phyloP scores from a whole-genome alignment of 1,140 invertebrate species.

The Drosophila baimaii region DNA sequence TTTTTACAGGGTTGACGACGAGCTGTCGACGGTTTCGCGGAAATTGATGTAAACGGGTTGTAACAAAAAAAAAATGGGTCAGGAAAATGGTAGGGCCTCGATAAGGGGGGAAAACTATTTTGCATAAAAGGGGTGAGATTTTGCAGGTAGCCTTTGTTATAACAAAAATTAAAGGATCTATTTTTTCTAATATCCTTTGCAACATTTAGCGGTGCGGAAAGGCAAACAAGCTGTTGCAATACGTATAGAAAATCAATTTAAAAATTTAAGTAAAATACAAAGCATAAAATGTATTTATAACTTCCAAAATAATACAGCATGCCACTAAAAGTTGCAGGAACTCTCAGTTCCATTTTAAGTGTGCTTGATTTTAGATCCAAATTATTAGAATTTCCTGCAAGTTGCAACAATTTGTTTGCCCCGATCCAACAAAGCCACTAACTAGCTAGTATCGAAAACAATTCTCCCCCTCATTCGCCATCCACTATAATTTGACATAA shows the following conservation, averaged over 20 bases:
- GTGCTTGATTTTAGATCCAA: neutral
- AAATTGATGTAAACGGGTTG: slow-evolving; percentile 29
- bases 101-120: slow-evolving; percentile 9
- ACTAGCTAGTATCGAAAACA: slow-evolving; percentile 43
- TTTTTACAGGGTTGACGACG: slow-evolving; percentile 67
- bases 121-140: slow-evolving; percentile 20
- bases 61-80: slow-evolving; percentile 15
- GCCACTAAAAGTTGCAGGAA: no score
- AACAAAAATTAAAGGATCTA: neutral
- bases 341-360: neutral
- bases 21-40: slow-evolving; percentile 38
- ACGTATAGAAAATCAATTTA: neutral
- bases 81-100: neutral
- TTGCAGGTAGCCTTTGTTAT: slow-evolving; percentile 17
- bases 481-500: slow-evolving; percentile 62
- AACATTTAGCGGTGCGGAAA: slow-evolving; percentile 5
- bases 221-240: slow-evolving; percentile 10
- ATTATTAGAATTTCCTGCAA: neutral
- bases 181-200: slow-evolving; percentile 4
- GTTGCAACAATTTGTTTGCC: slow-evolving; percentile 5
- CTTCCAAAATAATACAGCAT: neutral
- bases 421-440: slow-evolving; percentile 36
- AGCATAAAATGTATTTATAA: no score
- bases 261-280: no score
- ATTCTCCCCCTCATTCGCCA: neutral